Base-by-base conservation (phyloP, 2,888 invertebrate species). In the Cryptocephalus primarius region DNA sequence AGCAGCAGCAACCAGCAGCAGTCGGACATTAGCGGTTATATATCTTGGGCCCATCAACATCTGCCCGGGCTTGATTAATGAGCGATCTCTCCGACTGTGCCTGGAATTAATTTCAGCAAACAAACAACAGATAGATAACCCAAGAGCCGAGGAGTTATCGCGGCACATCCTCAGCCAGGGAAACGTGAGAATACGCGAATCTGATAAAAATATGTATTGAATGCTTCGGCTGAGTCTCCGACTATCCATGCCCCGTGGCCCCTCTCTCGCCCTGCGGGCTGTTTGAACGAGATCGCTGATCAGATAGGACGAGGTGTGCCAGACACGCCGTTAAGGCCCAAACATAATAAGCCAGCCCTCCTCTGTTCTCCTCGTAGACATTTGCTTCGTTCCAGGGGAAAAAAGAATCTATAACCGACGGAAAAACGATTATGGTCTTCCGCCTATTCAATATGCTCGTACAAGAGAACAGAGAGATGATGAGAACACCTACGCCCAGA, bases 51-150 rank as follows among this genome's bases (percentile, higher is more conserved):
- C 54, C 56, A 54, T 57, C 57, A 55, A 51, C 58, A 58, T 57
- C 54, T 57, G 55, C 51, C 55, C 52, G 43, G 54, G 60, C 22
- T 63, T 54, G 67, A 67, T 67, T 66, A 67, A 67, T 66, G 64
- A 65, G 60, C 63, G 61, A 63, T 65, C 63, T 22, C 22, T 62
- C 61, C 62, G 61, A 56, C 62, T 60, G 60, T 59, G 64, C 57
- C 60, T 62, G 60, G 65, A 67, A 67, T 67, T 67, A 67, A 67
- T 66, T 66, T 65, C 61, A 65, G 61, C 65, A 64, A 66, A 66
- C 66, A 66, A 66, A 67, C 66, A 60, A 60, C 62, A 40, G 58
- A 65, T 62, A 66, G 66, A 66, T 66, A 66, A 64, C 61, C 55
- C 3, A 22, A 22, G 22, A 22, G 22, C 22, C 22, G 6, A 2